These are phyloP conservation scores for Xylota segnis DNA, from an alignment of 2,888 invertebrate species.

Conservation along the genomic window DNA sequence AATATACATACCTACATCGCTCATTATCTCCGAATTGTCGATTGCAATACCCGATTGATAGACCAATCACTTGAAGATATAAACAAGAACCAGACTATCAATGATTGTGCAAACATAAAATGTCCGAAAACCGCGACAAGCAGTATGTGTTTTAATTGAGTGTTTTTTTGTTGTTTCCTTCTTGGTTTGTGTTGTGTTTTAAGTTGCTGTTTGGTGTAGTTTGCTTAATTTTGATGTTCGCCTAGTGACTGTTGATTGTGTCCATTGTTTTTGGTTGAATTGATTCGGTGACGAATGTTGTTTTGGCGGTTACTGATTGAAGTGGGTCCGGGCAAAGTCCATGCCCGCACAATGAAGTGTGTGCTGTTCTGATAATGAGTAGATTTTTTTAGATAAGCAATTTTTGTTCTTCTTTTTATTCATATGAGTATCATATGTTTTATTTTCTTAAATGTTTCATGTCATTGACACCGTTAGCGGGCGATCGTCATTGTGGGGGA, in stretches of 20 bases:
- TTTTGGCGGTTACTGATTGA: slow-evolving; percentile 25
- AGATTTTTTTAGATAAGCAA: not conserved
- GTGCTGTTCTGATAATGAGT: not conserved
- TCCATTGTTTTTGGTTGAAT: not conserved
- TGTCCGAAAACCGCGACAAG: slow-evolving; percentile 2
- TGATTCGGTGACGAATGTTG: slow-evolving; percentile 1
- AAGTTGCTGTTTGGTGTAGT: not conserved
- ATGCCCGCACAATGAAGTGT: not conserved
- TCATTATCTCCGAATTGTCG: not conserved
- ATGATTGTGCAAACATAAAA: slow-evolving; percentile 39
- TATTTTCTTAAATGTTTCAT: not conserved
- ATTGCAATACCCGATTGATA: slow-evolving; percentile 18
- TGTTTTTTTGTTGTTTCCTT: too few species aligned
- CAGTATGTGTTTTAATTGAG: slow-evolving; percentile 19
- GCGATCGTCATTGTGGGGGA: not conserved
- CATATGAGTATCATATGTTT: not conserved
- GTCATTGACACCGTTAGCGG: slow-evolving; percentile 7
- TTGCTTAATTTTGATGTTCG: not conserved
- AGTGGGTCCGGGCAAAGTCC: slow-evolving; percentile 19
- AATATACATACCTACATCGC: not conserved
- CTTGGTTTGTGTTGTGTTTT: slow-evolving; percentile 23
- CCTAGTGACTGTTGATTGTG: not conserved
- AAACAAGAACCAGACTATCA: slow-evolving; percentile 34
- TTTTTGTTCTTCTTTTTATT: not conserved
- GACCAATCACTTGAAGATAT: not conserved